These are phyloP conservation scores for Montipora foliosa DNA, from an alignment of 64 coral and sea anemone species.

Conservation along the genomic window DNA sequence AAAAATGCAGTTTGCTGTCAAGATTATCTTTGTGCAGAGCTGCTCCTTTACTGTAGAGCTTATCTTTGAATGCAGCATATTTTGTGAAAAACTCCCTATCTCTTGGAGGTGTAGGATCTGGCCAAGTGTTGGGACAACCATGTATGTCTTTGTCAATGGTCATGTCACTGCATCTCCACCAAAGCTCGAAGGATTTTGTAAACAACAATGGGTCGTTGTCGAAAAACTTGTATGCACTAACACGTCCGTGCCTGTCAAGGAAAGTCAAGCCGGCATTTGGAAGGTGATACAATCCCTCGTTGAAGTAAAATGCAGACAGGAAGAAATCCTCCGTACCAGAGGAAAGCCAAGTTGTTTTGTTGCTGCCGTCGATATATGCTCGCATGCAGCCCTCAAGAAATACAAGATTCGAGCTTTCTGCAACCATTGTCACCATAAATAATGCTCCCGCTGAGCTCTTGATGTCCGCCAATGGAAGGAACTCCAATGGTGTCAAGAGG, in stretches of 20 bases:
- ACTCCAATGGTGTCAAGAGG: constrained; percentile 33
- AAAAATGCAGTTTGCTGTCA: not conserved
- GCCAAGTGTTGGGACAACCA: constrained; percentile 23
- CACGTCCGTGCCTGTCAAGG: not conserved
- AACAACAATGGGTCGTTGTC: constrained; percentile 59
- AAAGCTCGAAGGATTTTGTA: constrained; percentile 55
- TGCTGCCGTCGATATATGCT: constrained; percentile 40
- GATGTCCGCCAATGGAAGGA: constrained; percentile 8
- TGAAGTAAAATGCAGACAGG: constrained; percentile 66
- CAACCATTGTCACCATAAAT: constrained; percentile 53
- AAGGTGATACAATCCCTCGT: constrained; percentile 22
- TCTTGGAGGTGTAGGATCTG: not conserved
- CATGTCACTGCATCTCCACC: constrained; percentile 18
- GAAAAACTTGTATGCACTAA: constrained; percentile 4
- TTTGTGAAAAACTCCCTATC: not conserved
- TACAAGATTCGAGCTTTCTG: not conserved
- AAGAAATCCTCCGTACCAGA: constrained; percentile 78
- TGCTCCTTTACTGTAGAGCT: not conserved
- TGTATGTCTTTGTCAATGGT: not conserved
- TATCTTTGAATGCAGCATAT: not conserved
- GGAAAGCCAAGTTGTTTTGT: constrained; percentile 66
- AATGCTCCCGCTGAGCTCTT: constrained; percentile 37
- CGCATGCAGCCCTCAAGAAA: constrained; percentile 65
- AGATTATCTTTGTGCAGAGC: not conserved
- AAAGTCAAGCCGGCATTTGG: constrained; percentile 37